These are phyloP conservation scores for Calyptomena viridis DNA, from an alignment of 2,113 vertebrate species.

Conservation along the genomic window DNA sequence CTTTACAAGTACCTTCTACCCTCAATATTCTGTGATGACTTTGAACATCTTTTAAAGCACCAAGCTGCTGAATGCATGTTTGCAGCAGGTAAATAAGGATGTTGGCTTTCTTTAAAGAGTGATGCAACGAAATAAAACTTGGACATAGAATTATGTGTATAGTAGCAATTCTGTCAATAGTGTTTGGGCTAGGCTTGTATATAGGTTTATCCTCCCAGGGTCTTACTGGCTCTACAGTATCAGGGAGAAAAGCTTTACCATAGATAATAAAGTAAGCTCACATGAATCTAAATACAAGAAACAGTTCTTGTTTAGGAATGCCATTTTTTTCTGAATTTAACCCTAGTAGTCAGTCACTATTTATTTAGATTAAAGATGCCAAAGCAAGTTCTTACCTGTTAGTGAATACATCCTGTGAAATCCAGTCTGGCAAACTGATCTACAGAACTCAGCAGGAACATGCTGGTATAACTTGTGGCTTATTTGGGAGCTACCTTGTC, in stretches of 20 bases:
- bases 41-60: not conserved
- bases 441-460: conserved; percentile 79
- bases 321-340: not conserved
- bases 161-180: not conserved
- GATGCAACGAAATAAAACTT: not conserved
- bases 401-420: conserved; percentile 81
- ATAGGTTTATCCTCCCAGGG: not conserved
- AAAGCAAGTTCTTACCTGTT: conserved; percentile 69
- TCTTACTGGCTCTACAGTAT: not conserved
- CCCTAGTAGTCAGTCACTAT: not conserved
- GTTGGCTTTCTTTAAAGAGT: not conserved
- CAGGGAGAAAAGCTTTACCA: not conserved
- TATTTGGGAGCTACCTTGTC: not conserved
- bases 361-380: not conserved
- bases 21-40: not conserved
- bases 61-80: not conserved
- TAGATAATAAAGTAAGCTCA: not conserved
- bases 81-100: not conserved
- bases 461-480: conserved; percentile 72
- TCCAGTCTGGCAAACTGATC: conserved; percentile 75
- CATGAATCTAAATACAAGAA: not conserved
- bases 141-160: not conserved
- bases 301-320: not conserved
- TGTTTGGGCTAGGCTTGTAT: not conserved
- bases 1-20: not conserved